A percentile compares a stretch with the other conserved stretches of the same genome.
Evolutionary conservation across 2,888 invertebrate species (phyloP).

Genomic region (Drosophila percnosoma): DNA sequence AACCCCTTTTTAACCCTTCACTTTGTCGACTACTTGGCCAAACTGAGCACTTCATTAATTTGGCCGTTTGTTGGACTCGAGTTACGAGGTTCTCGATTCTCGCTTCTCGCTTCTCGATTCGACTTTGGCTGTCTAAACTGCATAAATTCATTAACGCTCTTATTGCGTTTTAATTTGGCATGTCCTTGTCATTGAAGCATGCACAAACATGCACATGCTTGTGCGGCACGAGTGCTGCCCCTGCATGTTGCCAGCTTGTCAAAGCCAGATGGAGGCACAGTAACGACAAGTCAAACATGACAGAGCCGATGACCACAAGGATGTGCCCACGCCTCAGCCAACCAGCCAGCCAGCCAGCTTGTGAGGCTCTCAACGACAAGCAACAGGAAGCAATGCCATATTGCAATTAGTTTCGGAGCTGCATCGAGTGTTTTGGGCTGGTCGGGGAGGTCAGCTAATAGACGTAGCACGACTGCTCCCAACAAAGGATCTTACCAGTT

Average conservation of each 20-base stretch:
- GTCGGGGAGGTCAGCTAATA: slow-evolving; percentile 64
- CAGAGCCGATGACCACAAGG: slow-evolving; percentile 53
- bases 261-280: slow-evolving; percentile 44
- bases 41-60: slow-evolving; percentile 65
- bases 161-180: slow-evolving; percentile 79
- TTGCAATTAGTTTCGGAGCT: slow-evolving; percentile 73
- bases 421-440: slow-evolving; percentile 47
- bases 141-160: slow-evolving; percentile 74
- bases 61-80: slow-evolving; percentile 20
- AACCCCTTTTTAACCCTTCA: slow-evolving; percentile 53
- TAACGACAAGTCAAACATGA: slow-evolving; percentile 62
- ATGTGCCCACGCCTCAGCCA: slow-evolving; percentile 21
- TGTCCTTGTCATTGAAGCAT: slow-evolving; percentile 74
- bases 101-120: neutral
- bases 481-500: slow-evolving; percentile 37
- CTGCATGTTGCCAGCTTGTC: slow-evolving; percentile 69
- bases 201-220: slow-evolving; percentile 72
- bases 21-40: slow-evolving; percentile 17
- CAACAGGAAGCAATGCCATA: slow-evolving; percentile 72
- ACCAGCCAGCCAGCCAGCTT: neutral
- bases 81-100: neutral
- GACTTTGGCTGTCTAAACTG: slow-evolving; percentile 44
- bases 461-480: slow-evolving; percentile 39
- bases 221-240: slow-evolving; percentile 27
- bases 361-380: slow-evolving; percentile 20